Evolutionary conservation across 2,888 invertebrate species (phyloP), one percentile per base, ranked within the genome.

Genomic region (Aspidapion aeneum): DNA sequence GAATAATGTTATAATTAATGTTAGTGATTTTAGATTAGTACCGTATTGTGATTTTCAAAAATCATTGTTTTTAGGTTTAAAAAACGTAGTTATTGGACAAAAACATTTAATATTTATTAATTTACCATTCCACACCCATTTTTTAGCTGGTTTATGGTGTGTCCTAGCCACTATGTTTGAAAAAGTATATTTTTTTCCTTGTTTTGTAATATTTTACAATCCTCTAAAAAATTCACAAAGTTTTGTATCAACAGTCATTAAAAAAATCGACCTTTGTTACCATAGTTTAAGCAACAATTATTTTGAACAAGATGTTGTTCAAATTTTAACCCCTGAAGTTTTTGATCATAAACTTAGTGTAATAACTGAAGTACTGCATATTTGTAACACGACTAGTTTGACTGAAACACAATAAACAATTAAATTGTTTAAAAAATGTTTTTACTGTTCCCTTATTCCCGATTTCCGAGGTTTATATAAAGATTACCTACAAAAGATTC

Each of bases 381-480:
- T 60, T n/a, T 64, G 21, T 56, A 64, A 64, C 22, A 54, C 18
- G 35, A 3, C 35, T 3, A 12, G 3, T 35, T 35, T 35, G 35
- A 7, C 3, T 12, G 35, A 35, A 35, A 35, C 12, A 35, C 12
- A 7, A 3, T 35, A 35, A 35, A 35, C 12, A 35, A 35, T 7
- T 35, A 35, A 35, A 35, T 7, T 7, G 35, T 7, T 35, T 12
- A 35, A 3, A 35, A 35, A 35, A 35, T 12, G 5, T 35, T 35
- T 7, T 35, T 35, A 35, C 35, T 35, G 35, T 35, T 35, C n/a
- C n/a, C n/a, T 35, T 35, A 7, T 35, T 35, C 35, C 12, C 35
- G 12, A 35, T 35, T 79, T 97, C 97, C 0, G 98, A 98, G 80
- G 87, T 92, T 0, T 98, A 98, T 75, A 85, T 72, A 76, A 87